Evolutionary conservation across 1,140 invertebrate species (phyloP), one percentile per base, ranked within the genome.

Genomic region (Calephelis virginiensis): DNA sequence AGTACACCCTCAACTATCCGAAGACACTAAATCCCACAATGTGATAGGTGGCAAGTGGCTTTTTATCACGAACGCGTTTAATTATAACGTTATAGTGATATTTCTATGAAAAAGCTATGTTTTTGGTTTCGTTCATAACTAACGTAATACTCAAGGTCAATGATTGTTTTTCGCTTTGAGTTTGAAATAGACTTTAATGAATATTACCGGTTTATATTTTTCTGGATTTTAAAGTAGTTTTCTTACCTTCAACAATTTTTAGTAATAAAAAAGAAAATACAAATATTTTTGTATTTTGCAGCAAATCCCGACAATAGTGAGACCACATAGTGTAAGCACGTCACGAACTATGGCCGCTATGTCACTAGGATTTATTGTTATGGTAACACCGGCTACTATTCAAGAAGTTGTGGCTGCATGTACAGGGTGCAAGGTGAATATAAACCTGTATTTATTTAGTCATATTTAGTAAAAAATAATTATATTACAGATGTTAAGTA

Each of bases 321-420:
- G 95, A 76, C 93, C 95, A 72, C 92, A 96, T 64, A 96, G 95
- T 75, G 95, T 95, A 6, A 94, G 93, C 70, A 95, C 95, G 28
- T 97, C 96, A 38, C 92, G 96, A 78, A 96, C 96, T 73, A 97
- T 97, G 96, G 96, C 96, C 0, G 96, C 96, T 50, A 97, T 97
- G 94, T 97, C 96, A 71, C 90, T 97, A 74, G 95, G 96, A 63
- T 97, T 97, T 90, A 97, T 97, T 81, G 96, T 97, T 62, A 95
- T 97, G 92, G 96, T 97, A 65, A 97, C 96, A 66, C 96, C 96
- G 38, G 96, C 96, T 93, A 96, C 96, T 38, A 97, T 97, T 69
- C 96, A 97, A 91, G 96, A 97, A 93, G 96, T 97, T 64, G 96
- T 97, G 13, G 96, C 95, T 43, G 96, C 96, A 14, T 97, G 96